Conservation (phyloP, 2,888 invertebrate genomes). For the Brachylomia viminalis region DNA sequence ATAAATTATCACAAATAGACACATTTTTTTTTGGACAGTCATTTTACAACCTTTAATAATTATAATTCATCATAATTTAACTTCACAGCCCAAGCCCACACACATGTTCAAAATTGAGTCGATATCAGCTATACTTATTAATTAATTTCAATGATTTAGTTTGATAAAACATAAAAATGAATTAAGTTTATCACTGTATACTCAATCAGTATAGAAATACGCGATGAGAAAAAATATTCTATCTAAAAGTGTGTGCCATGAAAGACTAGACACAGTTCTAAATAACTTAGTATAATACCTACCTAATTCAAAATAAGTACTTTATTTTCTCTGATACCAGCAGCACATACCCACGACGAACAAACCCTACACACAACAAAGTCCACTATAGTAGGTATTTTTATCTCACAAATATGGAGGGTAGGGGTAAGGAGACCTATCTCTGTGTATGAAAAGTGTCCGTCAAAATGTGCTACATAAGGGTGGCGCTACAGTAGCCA, state of each 20-base stretch:
- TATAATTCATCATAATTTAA: conserved; percentile 21
- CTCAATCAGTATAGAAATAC: background rate
- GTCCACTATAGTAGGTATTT: background rate
- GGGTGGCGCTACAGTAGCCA: too few species aligned
- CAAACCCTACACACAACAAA: background rate
- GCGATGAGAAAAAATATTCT: background rate
- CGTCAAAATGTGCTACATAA: too few species aligned
- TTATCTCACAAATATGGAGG: background rate
- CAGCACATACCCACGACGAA: background rate
- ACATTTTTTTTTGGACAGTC: too few species aligned
- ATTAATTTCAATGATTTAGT: background rate
- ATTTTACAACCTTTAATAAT: conserved; percentile 20
- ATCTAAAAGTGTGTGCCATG: background rate
- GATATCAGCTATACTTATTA: conserved; percentile 1
- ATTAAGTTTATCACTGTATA: conserved; percentile 3
- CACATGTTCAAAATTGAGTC: background rate
- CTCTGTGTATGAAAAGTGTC: too few species aligned
- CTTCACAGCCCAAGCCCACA: conserved; percentile 45
- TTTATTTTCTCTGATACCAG: background rate
- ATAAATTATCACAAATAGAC: too few species aligned
- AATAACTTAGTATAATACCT: conserved; percentile 14
- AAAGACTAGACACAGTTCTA: conserved; percentile 15
- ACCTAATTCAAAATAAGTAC: conserved; percentile 25
- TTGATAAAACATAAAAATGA: conserved; percentile 13
- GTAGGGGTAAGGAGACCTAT: too few species aligned